Percentiles rank a stretch among this genome's conserved stretches.
phyloP scores from a whole-genome alignment of 2,797 vertebrate species.

The Oophaga sylvatica region DNA sequence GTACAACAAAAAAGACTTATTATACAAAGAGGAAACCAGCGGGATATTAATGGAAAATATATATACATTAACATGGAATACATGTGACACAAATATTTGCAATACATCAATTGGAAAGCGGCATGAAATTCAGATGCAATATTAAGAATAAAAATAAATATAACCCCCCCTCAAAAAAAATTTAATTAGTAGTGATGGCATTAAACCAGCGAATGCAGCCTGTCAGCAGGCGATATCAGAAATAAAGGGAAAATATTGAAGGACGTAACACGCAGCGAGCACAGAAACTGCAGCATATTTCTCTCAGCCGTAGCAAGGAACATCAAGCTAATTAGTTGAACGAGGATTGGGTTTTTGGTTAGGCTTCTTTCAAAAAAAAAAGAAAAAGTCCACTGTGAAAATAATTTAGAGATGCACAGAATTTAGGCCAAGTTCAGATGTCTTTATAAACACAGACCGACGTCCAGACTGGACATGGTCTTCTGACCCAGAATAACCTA shows the following conservation, averaged over 20 bases:
- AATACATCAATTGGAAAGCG: neutral
- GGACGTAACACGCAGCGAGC: neutral
- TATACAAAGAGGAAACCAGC: constrained; percentile 29
- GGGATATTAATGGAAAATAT: constrained; percentile 29
- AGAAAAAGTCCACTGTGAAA: neutral
- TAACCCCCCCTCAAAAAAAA: neutral
- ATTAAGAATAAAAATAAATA: neutral
- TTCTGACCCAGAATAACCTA: too few species aligned
- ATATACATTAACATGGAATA: neutral
- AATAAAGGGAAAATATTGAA: constrained; percentile 19
- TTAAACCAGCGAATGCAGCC: neutral
- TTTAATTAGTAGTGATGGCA: neutral
- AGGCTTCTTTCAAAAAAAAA: neutral
- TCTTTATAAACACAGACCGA: too few species aligned
- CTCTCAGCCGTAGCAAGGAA: neutral
- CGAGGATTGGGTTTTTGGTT: neutral
- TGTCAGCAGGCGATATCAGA: constrained; percentile 14
- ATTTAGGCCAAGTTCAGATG: neutral
- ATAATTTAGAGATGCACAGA: neutral
- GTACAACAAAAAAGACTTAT: constrained; percentile 5
- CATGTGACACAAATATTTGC: constrained; percentile 24
- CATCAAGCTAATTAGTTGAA: constrained; percentile 12
- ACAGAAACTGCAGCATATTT: neutral
- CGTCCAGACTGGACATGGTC: too few species aligned
- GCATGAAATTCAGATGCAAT: neutral